phyloP scores from a whole-genome alignment of 2,113 vertebrate species.

The Myotis yumanensis region DNA sequence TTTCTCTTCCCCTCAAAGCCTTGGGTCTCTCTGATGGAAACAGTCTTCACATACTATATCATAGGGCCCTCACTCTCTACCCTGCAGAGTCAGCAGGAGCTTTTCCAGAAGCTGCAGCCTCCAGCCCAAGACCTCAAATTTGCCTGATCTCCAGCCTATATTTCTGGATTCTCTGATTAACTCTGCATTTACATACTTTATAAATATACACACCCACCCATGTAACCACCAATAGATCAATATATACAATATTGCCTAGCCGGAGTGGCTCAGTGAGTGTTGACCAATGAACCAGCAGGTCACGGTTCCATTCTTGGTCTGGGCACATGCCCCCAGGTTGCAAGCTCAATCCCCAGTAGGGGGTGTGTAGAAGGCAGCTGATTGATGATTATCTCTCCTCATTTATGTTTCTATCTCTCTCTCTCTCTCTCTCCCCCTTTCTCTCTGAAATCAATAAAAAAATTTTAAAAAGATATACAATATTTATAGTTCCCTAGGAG shows the following conservation, averaged over 20 bases:
- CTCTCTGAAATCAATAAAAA: too few relatives aligned
- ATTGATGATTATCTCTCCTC: too few relatives aligned
- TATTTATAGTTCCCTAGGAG: slow-evolving; percentile 21
- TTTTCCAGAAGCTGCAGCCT: slow-evolving; percentile 12
- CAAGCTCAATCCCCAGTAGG: too few relatives aligned
- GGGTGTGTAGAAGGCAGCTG: too few relatives aligned
- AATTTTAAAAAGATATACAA: background rate
- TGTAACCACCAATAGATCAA: slow-evolving; percentile 12
- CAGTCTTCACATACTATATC: background rate
- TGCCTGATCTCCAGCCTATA: background rate
- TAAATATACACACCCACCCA: background rate
- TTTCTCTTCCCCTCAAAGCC: slow-evolving; percentile 36
- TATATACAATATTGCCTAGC: background rate
- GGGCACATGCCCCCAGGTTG: too few relatives aligned
- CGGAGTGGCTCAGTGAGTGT: too few relatives aligned
- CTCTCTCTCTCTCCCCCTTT: too few relatives aligned
- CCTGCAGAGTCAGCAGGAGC: background rate
- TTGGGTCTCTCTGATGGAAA: background rate
- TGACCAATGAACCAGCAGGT: too few relatives aligned
- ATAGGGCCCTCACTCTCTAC: background rate
- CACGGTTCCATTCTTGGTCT: too few relatives aligned
- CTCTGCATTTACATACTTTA: slow-evolving; percentile 12
- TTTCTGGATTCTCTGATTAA: slow-evolving; percentile 6
- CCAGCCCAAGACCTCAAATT: background rate
- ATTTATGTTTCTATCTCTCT: too few relatives aligned